Conservation (phyloP, 2,113 vertebrate species). For the Chroicocephalus ridibundus region DNA sequence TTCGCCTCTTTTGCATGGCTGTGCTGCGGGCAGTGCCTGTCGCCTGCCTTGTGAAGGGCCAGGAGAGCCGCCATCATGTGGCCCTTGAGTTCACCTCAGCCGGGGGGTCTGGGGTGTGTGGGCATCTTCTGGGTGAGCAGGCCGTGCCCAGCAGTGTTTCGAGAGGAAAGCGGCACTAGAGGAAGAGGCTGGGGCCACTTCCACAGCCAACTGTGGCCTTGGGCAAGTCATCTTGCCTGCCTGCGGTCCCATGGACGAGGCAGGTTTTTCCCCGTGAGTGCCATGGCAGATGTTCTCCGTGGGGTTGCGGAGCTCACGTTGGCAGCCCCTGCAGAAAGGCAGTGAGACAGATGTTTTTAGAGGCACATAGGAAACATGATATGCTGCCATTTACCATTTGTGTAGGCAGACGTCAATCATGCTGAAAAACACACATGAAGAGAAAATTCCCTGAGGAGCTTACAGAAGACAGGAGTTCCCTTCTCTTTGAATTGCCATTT, state of each 20-base stretch:
- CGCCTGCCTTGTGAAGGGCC: background rate
- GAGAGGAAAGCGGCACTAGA: background rate
- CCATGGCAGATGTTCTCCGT: accelerated
- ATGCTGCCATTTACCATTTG: accelerated
- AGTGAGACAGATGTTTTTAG: background rate
- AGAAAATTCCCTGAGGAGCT: background rate
- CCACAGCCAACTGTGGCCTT: accelerated
- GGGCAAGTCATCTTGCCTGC: background rate
- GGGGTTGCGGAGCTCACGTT: background rate
- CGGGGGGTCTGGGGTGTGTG: too few species aligned
- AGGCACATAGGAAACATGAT: accelerated
- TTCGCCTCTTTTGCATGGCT: accelerated
- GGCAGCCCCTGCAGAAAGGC: background rate
- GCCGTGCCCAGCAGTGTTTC: background rate
- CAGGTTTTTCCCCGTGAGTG: background rate
- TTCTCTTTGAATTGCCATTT: slow-evolving; percentile 6
- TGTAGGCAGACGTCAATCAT: background rate
- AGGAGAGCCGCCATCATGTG: background rate
- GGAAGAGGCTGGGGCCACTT: background rate
- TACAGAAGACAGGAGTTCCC: background rate
- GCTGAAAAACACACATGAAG: slow-evolving; percentile 3
- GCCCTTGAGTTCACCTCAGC: too few species aligned
- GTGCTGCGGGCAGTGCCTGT: background rate
- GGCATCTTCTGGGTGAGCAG: accelerated
- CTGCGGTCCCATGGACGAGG: background rate